Percentiles rank a stretch among this genome's conserved stretches.
These are phyloP conservation scores for Zele albiditarsus DNA, from an alignment of 2,888 invertebrate species.

Conservation along the genomic window DNA sequence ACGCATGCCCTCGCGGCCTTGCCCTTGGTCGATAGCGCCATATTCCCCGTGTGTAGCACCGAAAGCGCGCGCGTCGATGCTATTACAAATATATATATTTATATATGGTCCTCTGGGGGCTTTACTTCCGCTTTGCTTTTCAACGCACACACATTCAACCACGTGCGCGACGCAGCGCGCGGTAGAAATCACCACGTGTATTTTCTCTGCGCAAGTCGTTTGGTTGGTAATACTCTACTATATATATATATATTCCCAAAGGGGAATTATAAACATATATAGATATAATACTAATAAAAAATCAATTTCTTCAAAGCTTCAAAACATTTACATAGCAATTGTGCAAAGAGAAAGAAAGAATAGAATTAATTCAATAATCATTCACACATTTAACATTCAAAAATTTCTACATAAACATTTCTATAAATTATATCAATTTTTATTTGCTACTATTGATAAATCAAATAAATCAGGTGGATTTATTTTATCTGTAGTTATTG, in stretches of 20 bases:
- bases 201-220: not conserved
- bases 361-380: not conserved
- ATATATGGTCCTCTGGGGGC: slow-evolving; percentile 24
- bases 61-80: slow-evolving; percentile 16
- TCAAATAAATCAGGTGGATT: no score
- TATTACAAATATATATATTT: slow-evolving; percentile 19
- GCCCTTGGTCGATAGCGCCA: slow-evolving; percentile 69
- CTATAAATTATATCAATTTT: not conserved
- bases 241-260: not conserved
- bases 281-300: not conserved
- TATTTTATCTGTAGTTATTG: no score
- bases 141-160: slow-evolving; percentile 30
- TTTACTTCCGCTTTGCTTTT: slow-evolving; percentile 29
- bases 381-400: no score
- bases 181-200: slow-evolving; percentile 36
- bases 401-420: no score
- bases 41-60: slow-evolving; percentile 55
- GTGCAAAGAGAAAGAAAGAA: not conserved
- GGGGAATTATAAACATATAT: no score
- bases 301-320: slow-evolving; percentile 1
- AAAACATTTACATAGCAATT: not conserved
- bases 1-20: slow-evolving; percentile 64
- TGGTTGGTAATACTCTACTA: not conserved
- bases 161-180: slow-evolving; percentile 37
- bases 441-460: not conserved